phyloP scores from a whole-genome alignment of 2,888 invertebrate species.

The Noctua comes region DNA sequence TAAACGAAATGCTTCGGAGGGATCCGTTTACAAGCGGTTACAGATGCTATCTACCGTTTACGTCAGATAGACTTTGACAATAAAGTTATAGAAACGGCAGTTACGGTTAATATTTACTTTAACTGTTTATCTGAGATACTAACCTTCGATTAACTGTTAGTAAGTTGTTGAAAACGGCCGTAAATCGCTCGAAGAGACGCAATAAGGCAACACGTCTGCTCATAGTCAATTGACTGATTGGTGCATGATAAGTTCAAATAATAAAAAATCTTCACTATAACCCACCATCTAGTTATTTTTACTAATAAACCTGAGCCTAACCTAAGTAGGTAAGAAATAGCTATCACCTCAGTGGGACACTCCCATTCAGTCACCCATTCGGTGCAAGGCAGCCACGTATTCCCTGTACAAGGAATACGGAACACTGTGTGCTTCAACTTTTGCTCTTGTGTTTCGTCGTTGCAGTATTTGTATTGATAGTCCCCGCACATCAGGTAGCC shows the following conservation, averaged over 20 bases:
- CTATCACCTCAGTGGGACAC: conserved; percentile 82
- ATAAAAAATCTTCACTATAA: too few species aligned
- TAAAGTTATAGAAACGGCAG: too few species aligned
- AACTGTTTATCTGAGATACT: too few species aligned
- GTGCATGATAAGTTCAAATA: too few species aligned
- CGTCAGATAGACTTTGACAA: too few species aligned
- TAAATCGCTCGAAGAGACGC: not conserved
- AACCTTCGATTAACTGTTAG: too few species aligned
- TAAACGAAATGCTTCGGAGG: too few species aligned
- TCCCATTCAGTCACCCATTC: conserved; percentile 84
- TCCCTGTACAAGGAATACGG: conserved; percentile 85
- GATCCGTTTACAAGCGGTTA: too few species aligned
- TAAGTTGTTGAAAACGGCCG: too few species aligned
- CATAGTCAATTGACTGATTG: not conserved
- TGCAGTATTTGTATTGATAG: conserved; percentile 78
- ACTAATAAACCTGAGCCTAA: not conserved
- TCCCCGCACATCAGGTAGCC: conserved; percentile 85
- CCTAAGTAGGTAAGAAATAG: not conserved
- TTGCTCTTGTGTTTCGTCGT: conserved; percentile 49
- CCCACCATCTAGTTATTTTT: not conserved
- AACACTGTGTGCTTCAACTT: conserved; percentile 85
- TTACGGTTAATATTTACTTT: too few species aligned
- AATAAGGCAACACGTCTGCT: too few species aligned
- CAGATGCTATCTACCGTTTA: too few species aligned
- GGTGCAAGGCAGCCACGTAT: conserved; percentile 84